Conservation (phyloP, 2,797 vertebrate genomes). For the Anableps anableps region DNA sequence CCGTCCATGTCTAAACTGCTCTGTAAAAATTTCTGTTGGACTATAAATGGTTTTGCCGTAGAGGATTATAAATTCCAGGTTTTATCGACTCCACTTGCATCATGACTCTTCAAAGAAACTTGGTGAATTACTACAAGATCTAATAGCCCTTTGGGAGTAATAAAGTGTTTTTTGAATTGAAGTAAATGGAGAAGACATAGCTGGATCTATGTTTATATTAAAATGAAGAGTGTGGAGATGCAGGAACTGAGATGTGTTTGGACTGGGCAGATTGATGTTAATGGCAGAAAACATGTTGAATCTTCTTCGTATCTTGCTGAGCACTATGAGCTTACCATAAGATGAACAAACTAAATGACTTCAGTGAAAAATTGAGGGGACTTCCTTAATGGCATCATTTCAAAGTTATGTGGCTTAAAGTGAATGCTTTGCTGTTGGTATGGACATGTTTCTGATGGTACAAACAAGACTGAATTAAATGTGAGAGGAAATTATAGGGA, state of each 20-base stretch:
- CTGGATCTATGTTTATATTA: neutral
- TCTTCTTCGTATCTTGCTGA: neutral
- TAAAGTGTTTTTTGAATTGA: neutral
- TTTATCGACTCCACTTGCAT: neutral
- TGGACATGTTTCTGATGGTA: neutral
- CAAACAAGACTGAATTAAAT: neutral
- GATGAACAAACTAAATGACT: neutral
- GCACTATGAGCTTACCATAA: neutral
- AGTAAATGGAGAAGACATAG: neutral
- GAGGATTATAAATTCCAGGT: neutral
- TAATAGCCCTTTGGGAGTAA: neutral
- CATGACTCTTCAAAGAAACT: neutral
- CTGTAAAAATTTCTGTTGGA: neutral
- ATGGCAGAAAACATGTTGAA: neutral
- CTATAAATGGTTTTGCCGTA: neutral
- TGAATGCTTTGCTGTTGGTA: neutral
- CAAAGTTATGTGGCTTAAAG: neutral
- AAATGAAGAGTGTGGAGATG: neutral
- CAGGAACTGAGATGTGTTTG: slow-evolving; percentile 2
- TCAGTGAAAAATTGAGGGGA: neutral
- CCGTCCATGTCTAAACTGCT: neutral
- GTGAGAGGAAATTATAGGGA: neutral
- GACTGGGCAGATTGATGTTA: neutral
- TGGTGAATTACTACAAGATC: neutral
- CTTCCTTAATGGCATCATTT: neutral